Base-by-base conservation (phyloP, 2,113 vertebrate genomes). In the Anthoscopus minutus region DNA sequence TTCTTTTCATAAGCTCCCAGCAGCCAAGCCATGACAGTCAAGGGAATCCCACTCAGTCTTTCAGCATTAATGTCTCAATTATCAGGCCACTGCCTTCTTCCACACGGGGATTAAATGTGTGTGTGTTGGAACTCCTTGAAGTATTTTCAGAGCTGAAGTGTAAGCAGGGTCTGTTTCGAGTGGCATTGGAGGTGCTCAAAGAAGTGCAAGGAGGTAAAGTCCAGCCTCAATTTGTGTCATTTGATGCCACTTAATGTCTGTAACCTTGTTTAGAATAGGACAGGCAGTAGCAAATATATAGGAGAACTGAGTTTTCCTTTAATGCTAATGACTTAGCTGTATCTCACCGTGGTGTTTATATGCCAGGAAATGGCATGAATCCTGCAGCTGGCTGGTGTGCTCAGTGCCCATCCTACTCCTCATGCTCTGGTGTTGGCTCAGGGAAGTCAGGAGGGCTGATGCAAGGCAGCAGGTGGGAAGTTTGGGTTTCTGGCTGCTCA, bases 281-380 rank as follows among this genome's bases (percentile, higher is more conserved):
- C 22, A 25, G 64, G n/a, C 44, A 47, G 10, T 15, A 89, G 65
- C 11, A 64, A 78, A 58, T 30, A 21, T 0, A 3, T 4, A 65
- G 23, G 15, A 81, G 47, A 71, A 28, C 44, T 56, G 70, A 87
- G 74, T 28, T 88, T 79, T 11, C 56, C 51, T 38, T 45, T 17
- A 48, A 30, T 76, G 45, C 23, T 53, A 3, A 27, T 4, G 7
- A 14, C 18, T 7, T 2, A 2, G 18, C 47, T 86, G 64, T 51
- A 10, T 33, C 57, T 62, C 8, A 1, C 22, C 0, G 0, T 14
- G 40, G 37, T 40, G 45, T 19, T 54, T 5, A 1, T 40, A 14
- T 15, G n/a, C 7, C 13, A 69, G 64, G 76, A 70, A 38, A 19
- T 0, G 25, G 25, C 6, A 0, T 12, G 72, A 33, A 8, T 58